phyloP scores from a whole-genome alignment of 1,140 invertebrate species.

The Sitodiplosis mosellana region DNA sequence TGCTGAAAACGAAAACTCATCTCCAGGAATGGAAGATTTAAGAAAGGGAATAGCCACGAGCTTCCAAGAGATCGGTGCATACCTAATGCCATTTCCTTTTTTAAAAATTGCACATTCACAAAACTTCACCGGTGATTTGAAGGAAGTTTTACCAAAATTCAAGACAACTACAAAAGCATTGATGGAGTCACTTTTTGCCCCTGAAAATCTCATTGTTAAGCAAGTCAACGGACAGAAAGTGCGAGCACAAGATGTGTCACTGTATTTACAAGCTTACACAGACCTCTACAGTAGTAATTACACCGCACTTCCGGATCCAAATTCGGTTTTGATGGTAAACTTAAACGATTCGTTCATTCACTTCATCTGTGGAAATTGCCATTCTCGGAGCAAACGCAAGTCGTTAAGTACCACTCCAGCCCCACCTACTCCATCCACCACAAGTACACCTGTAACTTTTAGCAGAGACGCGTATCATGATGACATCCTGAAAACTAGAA shows the following conservation, averaged over 20 bases:
- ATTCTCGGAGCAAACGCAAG: too few relatives aligned
- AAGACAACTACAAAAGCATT: constrained; percentile 66
- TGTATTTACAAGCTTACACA: constrained; percentile 97
- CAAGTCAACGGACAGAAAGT: constrained; percentile 88
- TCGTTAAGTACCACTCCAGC: too few relatives aligned
- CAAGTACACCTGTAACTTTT: too few relatives aligned
- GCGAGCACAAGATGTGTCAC: constrained; percentile 79
- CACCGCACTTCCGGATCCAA: constrained; percentile 94
- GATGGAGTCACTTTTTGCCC: too few relatives aligned
- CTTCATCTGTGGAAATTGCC: too few relatives aligned
- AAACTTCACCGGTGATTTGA: constrained; percentile 81
- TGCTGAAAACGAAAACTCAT: constrained; percentile 68
- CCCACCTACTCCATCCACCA: too few relatives aligned
- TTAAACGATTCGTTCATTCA: too few relatives aligned
- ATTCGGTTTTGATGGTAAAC: constrained; percentile 89
- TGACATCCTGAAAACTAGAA: too few relatives aligned
- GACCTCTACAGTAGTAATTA: constrained; percentile 93
- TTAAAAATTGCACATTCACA: constrained; percentile 91
- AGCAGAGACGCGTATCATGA: too few relatives aligned
- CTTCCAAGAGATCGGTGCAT: constrained; percentile 89
- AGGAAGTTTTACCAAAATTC: constrained; percentile 89
- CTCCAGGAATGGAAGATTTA: constrained; percentile 76
- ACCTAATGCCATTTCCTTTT: constrained; percentile 95
- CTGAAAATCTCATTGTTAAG: constrained; percentile 88
- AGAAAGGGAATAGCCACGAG: constrained; percentile 79